Conservation (phyloP, 2,113 vertebrate species). For the Solenodon paradoxus region DNA sequence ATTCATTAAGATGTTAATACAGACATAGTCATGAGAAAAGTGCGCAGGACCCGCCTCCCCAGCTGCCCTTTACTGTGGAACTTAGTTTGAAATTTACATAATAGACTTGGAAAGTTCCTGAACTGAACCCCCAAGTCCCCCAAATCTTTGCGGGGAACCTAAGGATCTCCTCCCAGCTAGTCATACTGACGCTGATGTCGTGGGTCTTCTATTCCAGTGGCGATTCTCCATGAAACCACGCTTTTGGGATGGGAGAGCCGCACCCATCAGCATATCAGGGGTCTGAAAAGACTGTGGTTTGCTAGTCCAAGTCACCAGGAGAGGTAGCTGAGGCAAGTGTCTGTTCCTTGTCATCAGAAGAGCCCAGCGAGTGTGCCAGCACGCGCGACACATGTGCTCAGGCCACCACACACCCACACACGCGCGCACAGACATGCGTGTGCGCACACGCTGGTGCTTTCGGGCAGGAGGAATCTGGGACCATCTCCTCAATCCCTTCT, state of each 20-base stretch:
- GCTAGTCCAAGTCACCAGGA: background rate
- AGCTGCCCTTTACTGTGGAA: too few species aligned
- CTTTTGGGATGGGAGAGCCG: background rate
- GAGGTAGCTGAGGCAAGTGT: background rate
- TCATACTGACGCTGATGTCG: too few species aligned
- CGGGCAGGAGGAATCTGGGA: background rate
- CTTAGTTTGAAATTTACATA: too few species aligned
- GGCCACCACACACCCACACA: accelerated
- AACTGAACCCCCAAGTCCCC: too few species aligned
- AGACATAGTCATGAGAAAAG: too few species aligned
- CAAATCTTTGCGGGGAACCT: too few species aligned
- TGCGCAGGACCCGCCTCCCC: too few species aligned
- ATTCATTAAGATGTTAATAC: too few species aligned
- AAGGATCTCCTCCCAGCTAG: background rate
- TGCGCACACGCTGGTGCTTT: background rate
- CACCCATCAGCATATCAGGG: background rate
- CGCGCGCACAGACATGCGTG: background rate
- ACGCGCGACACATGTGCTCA: background rate
- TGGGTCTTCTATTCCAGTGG: background rate
- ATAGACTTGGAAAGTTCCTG: too few species aligned
- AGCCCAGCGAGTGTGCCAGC: background rate
- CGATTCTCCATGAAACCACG: background rate
- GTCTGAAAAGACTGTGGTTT: background rate
- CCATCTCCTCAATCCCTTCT: background rate
- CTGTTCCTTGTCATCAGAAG: background rate